phyloP scores from a whole-genome alignment of 2,888 invertebrate species.

The Temnothorax rugatulus region DNA sequence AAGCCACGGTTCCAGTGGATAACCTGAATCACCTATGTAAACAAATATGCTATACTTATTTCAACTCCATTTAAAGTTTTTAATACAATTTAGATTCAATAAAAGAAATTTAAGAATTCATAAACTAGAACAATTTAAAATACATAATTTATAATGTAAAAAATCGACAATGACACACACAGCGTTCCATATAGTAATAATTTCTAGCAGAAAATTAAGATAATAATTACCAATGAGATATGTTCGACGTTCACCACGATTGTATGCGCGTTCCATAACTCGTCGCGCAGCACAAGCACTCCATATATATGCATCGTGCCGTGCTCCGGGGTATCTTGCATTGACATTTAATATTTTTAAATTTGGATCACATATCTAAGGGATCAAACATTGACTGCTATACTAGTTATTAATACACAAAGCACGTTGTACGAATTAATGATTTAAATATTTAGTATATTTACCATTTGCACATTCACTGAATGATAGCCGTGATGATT shows the following conservation, averaged over 20 bases:
- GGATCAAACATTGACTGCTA: not conserved
- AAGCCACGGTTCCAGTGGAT: constrained; percentile 50
- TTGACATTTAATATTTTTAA: constrained; percentile 28
- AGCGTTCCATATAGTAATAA: no score
- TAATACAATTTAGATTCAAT: constrained; percentile 19
- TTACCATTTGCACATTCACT: not conserved
- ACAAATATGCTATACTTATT: constrained; percentile 8
- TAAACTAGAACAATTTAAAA: no score
- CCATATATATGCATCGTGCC: constrained; percentile 63
- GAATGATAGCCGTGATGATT: not conserved
- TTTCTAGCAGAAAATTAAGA: no score
- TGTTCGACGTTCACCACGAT: constrained; percentile 39
- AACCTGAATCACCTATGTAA: constrained; percentile 53
- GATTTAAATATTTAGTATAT: not conserved
- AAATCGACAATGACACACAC: no score
- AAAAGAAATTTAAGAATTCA: constrained; percentile 19
- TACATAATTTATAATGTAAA: no score
- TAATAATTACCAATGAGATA: not conserved
- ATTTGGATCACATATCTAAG: not conserved
- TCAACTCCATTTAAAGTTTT: not conserved
- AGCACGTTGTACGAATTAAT: no score
- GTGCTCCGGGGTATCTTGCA: constrained; percentile 56
- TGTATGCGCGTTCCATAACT: constrained; percentile 48
- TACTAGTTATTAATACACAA: not conserved
- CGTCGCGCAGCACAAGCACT: constrained; percentile 43